A percentile compares a stretch with the other conserved stretches of the same genome.
Conservation (phyloP, 2,888 invertebrate genomes). For the Pseudanteris insignis region DNA sequence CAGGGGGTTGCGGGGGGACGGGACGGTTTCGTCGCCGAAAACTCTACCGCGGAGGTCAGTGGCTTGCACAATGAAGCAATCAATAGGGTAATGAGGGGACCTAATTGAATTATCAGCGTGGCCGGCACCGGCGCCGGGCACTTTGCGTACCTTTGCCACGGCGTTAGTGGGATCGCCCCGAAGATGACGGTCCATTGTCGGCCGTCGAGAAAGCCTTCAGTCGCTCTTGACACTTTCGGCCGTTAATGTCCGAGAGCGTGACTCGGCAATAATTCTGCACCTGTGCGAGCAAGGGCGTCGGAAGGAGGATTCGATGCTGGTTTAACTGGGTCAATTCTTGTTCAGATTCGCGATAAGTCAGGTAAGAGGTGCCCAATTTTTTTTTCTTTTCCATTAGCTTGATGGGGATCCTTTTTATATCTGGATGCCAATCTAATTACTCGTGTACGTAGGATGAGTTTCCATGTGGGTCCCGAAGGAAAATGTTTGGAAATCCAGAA, state of each 20-base stretch:
- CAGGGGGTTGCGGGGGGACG: conserved; percentile 42
- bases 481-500: too few relatives aligned
- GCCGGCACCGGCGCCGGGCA: conserved; percentile 56
- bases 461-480: too few relatives aligned
- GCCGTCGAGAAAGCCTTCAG: conserved; percentile 47
- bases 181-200: conserved; percentile 41
- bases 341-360: background rate
- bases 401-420: too few relatives aligned
- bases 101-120: conserved; percentile 65
- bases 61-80: conserved; percentile 64
- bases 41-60: conserved; percentile 52
- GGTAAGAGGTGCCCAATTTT: conserved; percentile 6
- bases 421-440: too few relatives aligned
- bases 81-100: conserved; percentile 67
- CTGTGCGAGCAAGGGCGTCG: too few relatives aligned
- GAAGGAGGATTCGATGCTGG: too few relatives aligned
- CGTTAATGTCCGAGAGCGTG: conserved; percentile 50
- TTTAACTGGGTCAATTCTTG: too few relatives aligned
- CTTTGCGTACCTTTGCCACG: conserved; percentile 54
- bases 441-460: too few relatives aligned
- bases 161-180: conserved; percentile 50
- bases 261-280: conserved; percentile 11
- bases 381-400: too few relatives aligned
- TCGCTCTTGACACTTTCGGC: conserved; percentile 61
- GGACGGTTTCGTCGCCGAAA: conserved; percentile 48